Evolutionary conservation across 2,888 invertebrate genomes (phyloP), one percentile per base, ranked within the genome.

Genomic region (Crepidodera aurea): DNA sequence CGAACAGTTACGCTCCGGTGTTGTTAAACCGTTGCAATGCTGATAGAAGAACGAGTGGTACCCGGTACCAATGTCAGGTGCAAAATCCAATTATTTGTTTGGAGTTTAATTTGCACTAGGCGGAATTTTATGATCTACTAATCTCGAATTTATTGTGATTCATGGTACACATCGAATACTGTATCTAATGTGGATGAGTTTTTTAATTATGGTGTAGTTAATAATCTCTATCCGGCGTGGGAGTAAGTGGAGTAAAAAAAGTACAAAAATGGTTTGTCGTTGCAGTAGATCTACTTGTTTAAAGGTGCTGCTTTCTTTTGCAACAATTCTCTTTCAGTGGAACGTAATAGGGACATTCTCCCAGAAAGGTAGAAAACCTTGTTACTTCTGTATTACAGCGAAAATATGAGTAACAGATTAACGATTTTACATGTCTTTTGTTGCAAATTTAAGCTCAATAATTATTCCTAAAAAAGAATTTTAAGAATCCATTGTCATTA

Each of bases 101-200:
- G 8, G 44, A 5, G 12, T n/a, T 8, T 10, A 12, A 4, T 13
- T 37, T 37, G 37, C 15, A 37, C 27, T 51, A 7, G 18, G 13
- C 27, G 39, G 57, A 57, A 57, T 57, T 48, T 48, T 27, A 37
- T 57, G 39, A 57, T 57, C 39, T 50, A 39, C 15, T 57, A 39
- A 57, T 57, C 34, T 51, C 32, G 29, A 58, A 54, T 53, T 44
- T 53, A 60, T 65, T 60, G 46, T 56, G 40, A 61, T 58, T 63
- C 60, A 56, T 39, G 40, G 62, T 44, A 42, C 57, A 42, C 46
- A 56, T 48, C 48, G 54, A 54, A 62, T 62, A 62, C 55, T 37
- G 56, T 56, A 37, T 16, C 37, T 48, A 22, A 32, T 54, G 59
- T 58, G 46, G 39, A 58, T 40, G 51, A 34, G 50, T 59, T 54